These are phyloP conservation scores for Philaethria dido DNA, from an alignment of 2,888 invertebrate genomes.

Conservation along the genomic window DNA sequence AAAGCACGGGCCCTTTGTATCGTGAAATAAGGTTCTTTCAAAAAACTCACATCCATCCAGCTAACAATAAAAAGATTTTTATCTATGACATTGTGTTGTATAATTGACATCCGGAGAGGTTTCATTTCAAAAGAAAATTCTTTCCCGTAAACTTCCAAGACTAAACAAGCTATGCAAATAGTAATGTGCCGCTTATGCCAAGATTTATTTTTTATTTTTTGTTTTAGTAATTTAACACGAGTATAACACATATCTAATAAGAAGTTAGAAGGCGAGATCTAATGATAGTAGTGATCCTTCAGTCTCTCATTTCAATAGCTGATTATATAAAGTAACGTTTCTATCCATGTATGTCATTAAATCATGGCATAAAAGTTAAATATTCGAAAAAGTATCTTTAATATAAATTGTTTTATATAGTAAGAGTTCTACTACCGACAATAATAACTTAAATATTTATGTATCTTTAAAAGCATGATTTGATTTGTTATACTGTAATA, in stretches of 20 bases:
- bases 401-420: no score
- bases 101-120: slow-evolving; percentile 36
- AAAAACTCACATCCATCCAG: slow-evolving; percentile 70
- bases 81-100: slow-evolving; percentile 40
- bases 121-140: slow-evolving; percentile 27
- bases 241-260: no score
- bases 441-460: no score
- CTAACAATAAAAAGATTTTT: slow-evolving; percentile 42
- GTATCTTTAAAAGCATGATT: neutral
- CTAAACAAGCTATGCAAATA: neutral
- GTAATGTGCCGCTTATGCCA: neutral
- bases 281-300: no score
- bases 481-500: neutral
- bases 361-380: no score
- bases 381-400: no score
- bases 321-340: no score
- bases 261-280: no score
- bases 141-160: neutral
- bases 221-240: no score
- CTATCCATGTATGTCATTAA: no score
- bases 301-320: no score
- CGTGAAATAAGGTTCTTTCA: slow-evolving; percentile 80
- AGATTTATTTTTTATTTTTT: neutral
- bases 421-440: no score
- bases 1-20: slow-evolving; percentile 79